phyloP scores from a whole-genome alignment of 2,888 invertebrate species.

The Meandrusa payeni region DNA sequence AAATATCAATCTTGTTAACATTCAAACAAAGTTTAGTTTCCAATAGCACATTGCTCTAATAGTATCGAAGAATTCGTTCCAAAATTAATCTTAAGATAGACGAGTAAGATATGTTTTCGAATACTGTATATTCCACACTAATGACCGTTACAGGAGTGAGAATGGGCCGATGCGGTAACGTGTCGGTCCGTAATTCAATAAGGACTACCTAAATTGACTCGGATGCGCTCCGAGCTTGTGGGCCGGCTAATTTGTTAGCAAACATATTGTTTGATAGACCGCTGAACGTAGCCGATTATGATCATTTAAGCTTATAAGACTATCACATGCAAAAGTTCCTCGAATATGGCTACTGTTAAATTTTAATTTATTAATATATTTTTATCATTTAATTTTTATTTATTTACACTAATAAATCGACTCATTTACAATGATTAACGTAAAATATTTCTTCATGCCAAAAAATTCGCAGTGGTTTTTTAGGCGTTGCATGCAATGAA shows the following conservation, averaged over 20 bases:
- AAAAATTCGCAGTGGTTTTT: too few species aligned
- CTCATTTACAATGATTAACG: too few species aligned
- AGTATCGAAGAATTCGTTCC: not conserved
- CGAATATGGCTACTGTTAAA: too few species aligned
- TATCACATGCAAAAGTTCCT: not conserved
- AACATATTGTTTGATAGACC: constrained; percentile 66
- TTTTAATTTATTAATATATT: too few species aligned
- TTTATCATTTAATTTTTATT: too few species aligned
- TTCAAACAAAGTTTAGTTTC: constrained; percentile 18
- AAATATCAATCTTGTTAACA: constrained; percentile 30
- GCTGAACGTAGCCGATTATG: constrained; percentile 22
- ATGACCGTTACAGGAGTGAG: constrained; percentile 38
- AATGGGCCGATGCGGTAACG: constrained; percentile 53
- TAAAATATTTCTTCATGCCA: too few species aligned
- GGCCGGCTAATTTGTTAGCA: constrained; percentile 67
- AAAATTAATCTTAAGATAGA: constrained; percentile 29
- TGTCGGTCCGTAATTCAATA: constrained; percentile 75
- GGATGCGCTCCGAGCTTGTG: constrained; percentile 68
- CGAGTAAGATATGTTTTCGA: constrained; percentile 29
- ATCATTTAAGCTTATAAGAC: constrained; percentile 30
- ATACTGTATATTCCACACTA: constrained; percentile 27
- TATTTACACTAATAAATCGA: too few species aligned
- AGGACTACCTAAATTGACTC: constrained; percentile 74
- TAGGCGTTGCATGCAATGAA: too few species aligned
- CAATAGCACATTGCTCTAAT: constrained; percentile 8